These are phyloP conservation scores for Hymenopus coronatus DNA, from an alignment of 2,888 invertebrate genomes.

Conservation along the genomic window DNA sequence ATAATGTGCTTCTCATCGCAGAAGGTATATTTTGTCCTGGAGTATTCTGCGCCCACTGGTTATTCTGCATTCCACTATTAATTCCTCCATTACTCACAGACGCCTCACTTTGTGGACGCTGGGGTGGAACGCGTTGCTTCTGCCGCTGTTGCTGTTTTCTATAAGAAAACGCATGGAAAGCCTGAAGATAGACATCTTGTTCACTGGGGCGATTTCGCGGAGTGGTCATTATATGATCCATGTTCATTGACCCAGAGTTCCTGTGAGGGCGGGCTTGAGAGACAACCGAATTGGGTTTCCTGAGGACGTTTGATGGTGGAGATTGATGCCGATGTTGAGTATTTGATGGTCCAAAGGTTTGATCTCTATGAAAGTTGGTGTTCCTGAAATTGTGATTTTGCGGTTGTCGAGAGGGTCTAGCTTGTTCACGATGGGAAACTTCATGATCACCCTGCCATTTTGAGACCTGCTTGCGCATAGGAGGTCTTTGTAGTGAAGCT, in stretches of 20 bases:
- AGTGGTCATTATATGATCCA: neutral
- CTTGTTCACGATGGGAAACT: neutral
- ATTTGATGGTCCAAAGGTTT: neutral
- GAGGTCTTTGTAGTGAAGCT: neutral
- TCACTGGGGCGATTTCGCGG: neutral
- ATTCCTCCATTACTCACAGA: neutral
- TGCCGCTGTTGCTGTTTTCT: neutral
- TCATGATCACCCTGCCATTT: neutral
- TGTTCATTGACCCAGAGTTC: neutral
- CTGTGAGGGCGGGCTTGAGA: neutral
- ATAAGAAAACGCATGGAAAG: slow-evolving; percentile 18
- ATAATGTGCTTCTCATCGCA: neutral
- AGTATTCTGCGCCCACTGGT: neutral
- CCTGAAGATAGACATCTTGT: slow-evolving; percentile 9
- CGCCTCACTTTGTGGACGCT: neutral
- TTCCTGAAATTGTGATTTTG: neutral
- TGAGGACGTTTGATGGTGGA: neutral
- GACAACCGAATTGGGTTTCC: neutral
- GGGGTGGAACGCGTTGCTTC: neutral
- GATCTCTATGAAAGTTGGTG: neutral
- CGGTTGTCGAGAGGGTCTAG: neutral
- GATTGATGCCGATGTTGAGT: neutral
- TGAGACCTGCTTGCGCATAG: neutral
- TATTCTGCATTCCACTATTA: neutral
- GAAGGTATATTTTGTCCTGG: neutral